Evolutionary conservation across 2,888 invertebrate species (phyloP), one percentile per base, ranked within the genome.

Genomic region (Trissolcus brochymenae): DNA sequence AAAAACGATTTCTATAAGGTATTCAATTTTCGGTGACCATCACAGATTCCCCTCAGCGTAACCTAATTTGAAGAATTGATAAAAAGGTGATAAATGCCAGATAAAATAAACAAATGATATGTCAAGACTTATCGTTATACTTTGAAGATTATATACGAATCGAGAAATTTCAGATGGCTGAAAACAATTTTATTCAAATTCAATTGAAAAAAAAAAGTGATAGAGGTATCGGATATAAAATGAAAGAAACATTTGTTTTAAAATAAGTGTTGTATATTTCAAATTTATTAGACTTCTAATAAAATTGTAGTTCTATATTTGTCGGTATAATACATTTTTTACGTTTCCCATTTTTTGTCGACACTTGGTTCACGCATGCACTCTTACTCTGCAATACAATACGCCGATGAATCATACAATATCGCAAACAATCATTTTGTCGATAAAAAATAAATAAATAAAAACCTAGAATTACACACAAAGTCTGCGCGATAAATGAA

Each of bases 301-400:
- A 56, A 56, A 17, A 21, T 51, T 51, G 64, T 60, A 64, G 49
- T 72, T 79, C 21, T 79, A 62, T 75, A 29, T 77, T 66, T 51
- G 66, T 76, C 61, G 66, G 79, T 79, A 81, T 79, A 80, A 78
- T 81, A 82, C 78, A 82, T 80, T 81, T 77, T 80, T 80, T 80
- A 80, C 84, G 79, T 78, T 78, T 81, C 78, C 72, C 78, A 71
- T 80, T 77, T 81, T 54, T 72, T 59, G 65, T 71, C 57, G 71
- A 73, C 55, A 53, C 43, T 40, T 75, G 67, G 56, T 43, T 73
- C 60, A 55, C 62, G 40, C 41, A 59, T 35, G 11, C 61, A 62
- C 66, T 64, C 56, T 71, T 55, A 66, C 55, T 74, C 50, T 50
- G 35, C 43, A 51, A 41, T 57, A 40, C 54, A 70, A 78, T 67